Evolutionary conservation across 2,113 vertebrate genomes (phyloP), one percentile per base, ranked within the genome.

Genomic region (Nyctibius bracteatus): DNA sequence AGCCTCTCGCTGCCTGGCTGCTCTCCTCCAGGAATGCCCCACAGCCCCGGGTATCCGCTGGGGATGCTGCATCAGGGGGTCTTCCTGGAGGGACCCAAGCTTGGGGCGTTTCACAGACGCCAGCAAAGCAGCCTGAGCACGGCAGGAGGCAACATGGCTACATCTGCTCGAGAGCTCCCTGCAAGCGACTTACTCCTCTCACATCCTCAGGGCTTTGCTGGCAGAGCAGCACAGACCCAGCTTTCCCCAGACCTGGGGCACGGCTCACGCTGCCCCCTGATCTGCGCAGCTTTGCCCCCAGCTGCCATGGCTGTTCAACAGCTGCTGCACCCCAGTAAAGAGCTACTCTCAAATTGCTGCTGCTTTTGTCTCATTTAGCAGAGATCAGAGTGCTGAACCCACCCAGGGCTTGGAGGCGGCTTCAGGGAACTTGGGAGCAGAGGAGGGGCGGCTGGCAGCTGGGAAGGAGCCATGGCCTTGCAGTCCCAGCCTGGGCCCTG

Each of bases 381-480:
- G 43, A 18, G 30, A 58, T 14, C 10, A 2, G 43, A 8, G 23
- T 0, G 23, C 9, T 4, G 2, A 44, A 90, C 3, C 10, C 61
- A 18, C 13, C 35, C 70, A 0, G 61, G 59, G 54, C 49, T 58
- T 2, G 0, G 41, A 9, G 47, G 3, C 0, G 2, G 37, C 31
- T 51, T 28, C 5, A 3, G 58, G 39, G 66, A 16, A 1, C 27
- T 37, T 1, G 1, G 31, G 49, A 43, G 18, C 41, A 39, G 41
- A 37, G 58, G 35, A 31, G 43, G 25, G 58, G 39, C 0, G 11
- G 35, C 25, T 0, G 2, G 62, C 6, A 15, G 28, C 41, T 5
- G 4, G n/a, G 49, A 35, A 4, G 0, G 0, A 79, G 28, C 35
- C 31, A 3, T 0, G 11, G 33, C 59, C 7, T 5, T 17, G 33